Percentiles rank a stretch among this genome's conserved stretches.
Evolutionary conservation across 2,113 vertebrate species (phyloP).

Genomic region (Sturnira hondurensis): DNA sequence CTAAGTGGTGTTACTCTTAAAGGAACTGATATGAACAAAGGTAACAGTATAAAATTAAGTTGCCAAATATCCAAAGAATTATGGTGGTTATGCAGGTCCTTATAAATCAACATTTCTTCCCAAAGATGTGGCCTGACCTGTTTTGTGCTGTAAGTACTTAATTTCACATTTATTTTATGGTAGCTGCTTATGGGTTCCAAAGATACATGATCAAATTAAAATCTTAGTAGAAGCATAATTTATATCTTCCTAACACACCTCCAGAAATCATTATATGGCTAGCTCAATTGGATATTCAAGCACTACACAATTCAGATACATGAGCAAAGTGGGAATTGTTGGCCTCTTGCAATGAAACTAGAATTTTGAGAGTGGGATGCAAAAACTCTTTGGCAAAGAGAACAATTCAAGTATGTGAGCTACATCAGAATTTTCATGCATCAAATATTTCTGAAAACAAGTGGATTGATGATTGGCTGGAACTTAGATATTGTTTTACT

Average conservation of each 20-base stretch:
- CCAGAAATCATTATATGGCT: background rate
- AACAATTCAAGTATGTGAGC: constrained; percentile 5
- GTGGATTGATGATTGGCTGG: background rate
- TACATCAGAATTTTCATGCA: background rate
- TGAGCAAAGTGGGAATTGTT: background rate
- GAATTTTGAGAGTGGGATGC: constrained; percentile 29
- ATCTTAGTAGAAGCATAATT: constrained; percentile 18
- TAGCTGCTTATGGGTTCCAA: background rate
- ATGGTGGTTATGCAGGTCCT: background rate
- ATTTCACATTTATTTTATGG: constrained; percentile 32
- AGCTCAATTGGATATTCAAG: background rate
- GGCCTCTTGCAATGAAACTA: constrained; percentile 5
- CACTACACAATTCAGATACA: background rate
- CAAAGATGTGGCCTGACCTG: background rate
- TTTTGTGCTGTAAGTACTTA: background rate
- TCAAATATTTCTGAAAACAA: constrained; percentile 41
- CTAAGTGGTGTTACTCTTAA: constrained; percentile 1
- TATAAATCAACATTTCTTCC: constrained; percentile 32
- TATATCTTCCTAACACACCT: background rate
- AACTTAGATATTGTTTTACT: background rate
- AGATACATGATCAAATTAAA: constrained; percentile 27
- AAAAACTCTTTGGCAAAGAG: background rate
- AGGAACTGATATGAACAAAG: background rate
- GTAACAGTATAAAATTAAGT: background rate
- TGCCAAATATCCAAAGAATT: background rate